Conservation (phyloP, 2,888 invertebrate genomes). For the Piscicola geometra region DNA sequence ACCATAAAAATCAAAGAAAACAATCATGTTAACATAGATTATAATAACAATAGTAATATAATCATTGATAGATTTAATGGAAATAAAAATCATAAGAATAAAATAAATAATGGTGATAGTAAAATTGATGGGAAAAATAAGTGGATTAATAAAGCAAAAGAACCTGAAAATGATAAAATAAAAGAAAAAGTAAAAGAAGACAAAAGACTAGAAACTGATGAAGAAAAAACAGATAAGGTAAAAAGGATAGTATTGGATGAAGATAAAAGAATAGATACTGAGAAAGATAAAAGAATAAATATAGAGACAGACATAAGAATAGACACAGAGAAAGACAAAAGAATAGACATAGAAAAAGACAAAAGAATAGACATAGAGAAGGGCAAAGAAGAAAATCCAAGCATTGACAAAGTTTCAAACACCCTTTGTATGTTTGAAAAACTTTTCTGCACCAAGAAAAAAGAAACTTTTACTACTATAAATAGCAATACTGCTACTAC, state of each 20-base stretch:
- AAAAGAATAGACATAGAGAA: neutral
- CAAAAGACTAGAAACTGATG: too few species aligned
- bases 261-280: neutral
- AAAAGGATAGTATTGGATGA: too few species aligned
- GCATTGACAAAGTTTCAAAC: constrained; percentile 14
- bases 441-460: constrained; percentile 24
- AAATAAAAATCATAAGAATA: too few species aligned
- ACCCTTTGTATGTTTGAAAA: constrained; percentile 30
- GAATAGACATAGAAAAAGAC: neutral
- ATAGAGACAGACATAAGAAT: neutral
- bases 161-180: too few species aligned
- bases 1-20: too few species aligned
- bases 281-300: neutral
- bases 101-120: neutral
- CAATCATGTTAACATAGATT: too few species aligned
- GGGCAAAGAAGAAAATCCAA: neutral
- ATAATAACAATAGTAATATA: too few species aligned
- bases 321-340: neutral
- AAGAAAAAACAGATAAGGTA: too few species aligned
- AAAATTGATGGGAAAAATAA: neutral
- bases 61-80: too few species aligned
- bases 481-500: neutral
- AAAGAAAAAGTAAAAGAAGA: too few species aligned
- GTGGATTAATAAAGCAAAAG: too few species aligned
- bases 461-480: neutral